Percentiles rank a stretch among this genome's conserved stretches.
These are phyloP conservation scores for Saguinus oedipus DNA, from an alignment of 2,797 vertebrate species.

Conservation along the genomic window DNA sequence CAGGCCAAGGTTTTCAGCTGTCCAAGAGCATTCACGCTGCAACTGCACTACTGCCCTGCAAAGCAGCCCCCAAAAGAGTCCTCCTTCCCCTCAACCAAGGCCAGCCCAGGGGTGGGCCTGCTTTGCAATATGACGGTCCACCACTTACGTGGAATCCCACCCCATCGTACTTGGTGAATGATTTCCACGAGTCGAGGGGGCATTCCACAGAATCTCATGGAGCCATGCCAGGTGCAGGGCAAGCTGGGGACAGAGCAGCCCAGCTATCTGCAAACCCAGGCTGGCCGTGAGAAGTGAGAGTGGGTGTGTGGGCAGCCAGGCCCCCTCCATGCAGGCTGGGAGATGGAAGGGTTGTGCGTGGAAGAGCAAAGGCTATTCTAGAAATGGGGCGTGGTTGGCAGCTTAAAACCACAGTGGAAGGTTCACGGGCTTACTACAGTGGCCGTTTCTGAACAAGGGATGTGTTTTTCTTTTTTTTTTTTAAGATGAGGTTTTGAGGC, in stretches of 20 bases:
- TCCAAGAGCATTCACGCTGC: no score
- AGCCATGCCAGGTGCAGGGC: fast-evolving
- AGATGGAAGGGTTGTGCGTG: no score
- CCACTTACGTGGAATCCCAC: neutral
- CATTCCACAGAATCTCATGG: neutral
- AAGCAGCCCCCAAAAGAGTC: neutral
- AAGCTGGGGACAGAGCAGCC: neutral
- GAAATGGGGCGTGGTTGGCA: fast-evolving
- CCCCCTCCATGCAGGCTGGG: no score
- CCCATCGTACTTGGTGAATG: neutral
- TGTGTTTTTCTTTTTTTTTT: no score
- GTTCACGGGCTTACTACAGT: neutral
- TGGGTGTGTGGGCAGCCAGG: neutral
- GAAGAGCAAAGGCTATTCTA: neutral
- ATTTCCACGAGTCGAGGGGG: neutral
- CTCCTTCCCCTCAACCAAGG: neutral
- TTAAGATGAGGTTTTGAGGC: neutral
- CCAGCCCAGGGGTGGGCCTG: neutral
- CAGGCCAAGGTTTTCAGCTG: neutral
- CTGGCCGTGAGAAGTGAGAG: fast-evolving
- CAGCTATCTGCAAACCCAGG: neutral
- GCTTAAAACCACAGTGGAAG: neutral
- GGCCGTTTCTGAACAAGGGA: neutral
- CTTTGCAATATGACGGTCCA: fast-evolving
- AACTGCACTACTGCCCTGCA: no score